These are phyloP conservation scores for Drosophila antonietae DNA, from an alignment of 2,888 invertebrate species.

Conservation along the genomic window DNA sequence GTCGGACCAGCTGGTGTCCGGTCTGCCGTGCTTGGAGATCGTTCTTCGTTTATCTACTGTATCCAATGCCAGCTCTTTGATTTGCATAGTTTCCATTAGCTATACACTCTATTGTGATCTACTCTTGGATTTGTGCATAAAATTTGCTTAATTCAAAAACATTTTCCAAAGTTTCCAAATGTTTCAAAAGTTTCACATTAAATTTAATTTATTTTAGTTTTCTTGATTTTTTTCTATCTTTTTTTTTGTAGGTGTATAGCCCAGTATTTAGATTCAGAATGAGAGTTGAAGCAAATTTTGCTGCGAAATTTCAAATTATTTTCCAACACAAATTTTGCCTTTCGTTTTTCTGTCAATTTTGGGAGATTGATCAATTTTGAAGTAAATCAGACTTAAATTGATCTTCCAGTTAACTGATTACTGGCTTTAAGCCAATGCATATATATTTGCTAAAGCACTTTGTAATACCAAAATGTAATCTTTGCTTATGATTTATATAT, in stretches of 20 bases:
- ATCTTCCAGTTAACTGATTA: slow-evolving; percentile 1
- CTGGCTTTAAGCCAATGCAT: background rate
- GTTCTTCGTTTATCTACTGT: background rate
- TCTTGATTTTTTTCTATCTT: background rate
- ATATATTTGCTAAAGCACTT: slow-evolving; percentile 15
- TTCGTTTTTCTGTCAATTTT: slow-evolving; percentile 3
- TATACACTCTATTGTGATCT: background rate
- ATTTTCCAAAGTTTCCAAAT: background rate
- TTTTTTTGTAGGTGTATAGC: background rate
- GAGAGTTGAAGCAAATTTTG: background rate
- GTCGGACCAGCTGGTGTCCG: slow-evolving; percentile 22
- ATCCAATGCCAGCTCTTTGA: background rate
- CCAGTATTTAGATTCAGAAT: slow-evolving; percentile 2
- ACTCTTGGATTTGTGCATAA: background rate
- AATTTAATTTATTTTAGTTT: background rate
- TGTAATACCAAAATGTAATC: slow-evolving; percentile 53
- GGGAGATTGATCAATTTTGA: background rate
- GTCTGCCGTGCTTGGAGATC: background rate
- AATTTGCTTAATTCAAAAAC: slow-evolving; percentile 3
- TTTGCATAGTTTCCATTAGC: background rate
- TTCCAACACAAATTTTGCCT: background rate
- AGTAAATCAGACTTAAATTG: background rate
- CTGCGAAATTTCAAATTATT: background rate
- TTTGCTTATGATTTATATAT: slow-evolving; percentile 45
- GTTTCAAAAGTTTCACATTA: background rate